Evolutionary conservation across 2,113 vertebrate genomes (phyloP), one percentile per base, ranked within the genome.

Genomic region (Chaetops frenatus): DNA sequence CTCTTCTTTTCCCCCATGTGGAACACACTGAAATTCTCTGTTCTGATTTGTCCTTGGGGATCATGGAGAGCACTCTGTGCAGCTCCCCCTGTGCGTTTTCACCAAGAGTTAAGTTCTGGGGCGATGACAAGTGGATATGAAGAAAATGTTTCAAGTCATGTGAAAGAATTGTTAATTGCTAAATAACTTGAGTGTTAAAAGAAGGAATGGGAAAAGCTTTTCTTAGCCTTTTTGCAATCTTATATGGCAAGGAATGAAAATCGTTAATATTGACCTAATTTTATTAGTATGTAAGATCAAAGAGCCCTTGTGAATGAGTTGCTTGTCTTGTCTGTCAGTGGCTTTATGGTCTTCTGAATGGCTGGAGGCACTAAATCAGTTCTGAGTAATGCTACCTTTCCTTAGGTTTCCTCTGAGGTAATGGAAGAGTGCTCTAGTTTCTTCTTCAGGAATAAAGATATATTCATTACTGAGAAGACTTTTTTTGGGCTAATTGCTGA

Each of bases 231-330:
- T 66, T 44, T 91, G 65, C 44, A 69, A 88, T 94, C 77, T 95
- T 96, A 86, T 3, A 71, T 87, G 80, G 80, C 54, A 88, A 90
- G 62, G 73, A 96, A 92, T 97, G 80, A 96, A 95, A 94, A 95
- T 91, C 64, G 94, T 94, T 92, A 96, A 70, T 96, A 94, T 72
- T 94, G 94, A 95, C 81, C 88, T 92, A 86, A 96, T 93, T 95
- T 89, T 94, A 92, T 93, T 96, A 85, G 66, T 95, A 36, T 77
- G 90, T 89, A 92, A 91, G 84, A 89, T 94, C 85, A 96, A 95
- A 92, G 90, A 88, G 78, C 44, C 86, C 40, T 60, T 84, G 77
- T 94, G 92, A 96, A 88, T 90, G 90, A 93, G 73, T 71, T 90
- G 36, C 81, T 94, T 96, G 90, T 96, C 94, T 91, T 83, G 35